Base-by-base conservation (phyloP, 1,140 invertebrate species). In the Achroia grisella region DNA sequence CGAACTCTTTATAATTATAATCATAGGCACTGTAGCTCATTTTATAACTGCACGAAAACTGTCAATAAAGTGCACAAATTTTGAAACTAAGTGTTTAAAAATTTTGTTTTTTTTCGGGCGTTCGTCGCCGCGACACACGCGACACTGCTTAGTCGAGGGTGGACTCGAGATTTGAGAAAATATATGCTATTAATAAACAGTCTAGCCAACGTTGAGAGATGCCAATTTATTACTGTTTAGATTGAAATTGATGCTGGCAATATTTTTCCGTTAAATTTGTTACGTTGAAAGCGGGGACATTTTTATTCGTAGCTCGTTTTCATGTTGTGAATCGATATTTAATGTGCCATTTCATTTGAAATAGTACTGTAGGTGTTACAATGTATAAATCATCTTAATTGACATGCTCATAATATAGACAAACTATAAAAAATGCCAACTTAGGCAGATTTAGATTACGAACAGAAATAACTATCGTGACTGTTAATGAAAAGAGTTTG, bases 211-310 rank as follows among this genome's bases (percentile, higher is more conserved):
- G 75, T 62, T 72, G 76, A 79, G 74, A 79, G 80, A 84, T 70
- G 74, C 75, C 72, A 84, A 84, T 82, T 84, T 84, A 84, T 80
- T 82, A 74, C 58, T 80, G 76, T 82, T 84, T 84, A 65, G 62
- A 82, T 82, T 77, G 69, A 84, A 82, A 84, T 79, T 78, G 80
- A 84, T 79, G 80, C 76, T 46, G 61, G 66, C 67, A 60, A 82
- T 84, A 84, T 80, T 75, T 84, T 80, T 69, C 70, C 55, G 66
- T 62, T 73, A 67, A 80, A 80, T 84, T 77, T 78, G 73, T 70
- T 61, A 54, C 69, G 76, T 53, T 74, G 80, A 80, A 78, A 81
- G 72, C 62, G 43, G 44, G 13, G 69, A 76, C 70, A 45, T 70
- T 77, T 70, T 79, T 83, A 77, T 72, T 53, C 49, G 52, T 48